These are phyloP conservation scores for Colletes collaris DNA, from an alignment of 2,888 invertebrate genomes.

Conservation along the genomic window DNA sequence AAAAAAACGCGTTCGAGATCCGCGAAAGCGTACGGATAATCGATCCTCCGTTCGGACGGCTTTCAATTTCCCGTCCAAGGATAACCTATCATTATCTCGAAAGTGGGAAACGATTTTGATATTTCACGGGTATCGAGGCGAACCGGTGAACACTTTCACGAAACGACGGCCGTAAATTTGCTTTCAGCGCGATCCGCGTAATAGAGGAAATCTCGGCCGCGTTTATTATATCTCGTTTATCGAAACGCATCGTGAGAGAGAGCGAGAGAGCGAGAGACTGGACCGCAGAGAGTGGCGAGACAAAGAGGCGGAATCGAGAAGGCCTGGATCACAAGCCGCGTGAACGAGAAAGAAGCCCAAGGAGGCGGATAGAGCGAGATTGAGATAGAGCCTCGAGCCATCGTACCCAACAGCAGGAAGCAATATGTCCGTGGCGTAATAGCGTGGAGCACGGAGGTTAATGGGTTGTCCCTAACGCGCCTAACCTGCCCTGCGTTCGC, in stretches of 20 bases:
- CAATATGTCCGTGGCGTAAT: constrained; percentile 72
- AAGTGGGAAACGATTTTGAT: constrained; percentile 35
- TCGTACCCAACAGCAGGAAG: constrained; percentile 64
- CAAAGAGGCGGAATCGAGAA: constrained; percentile 16
- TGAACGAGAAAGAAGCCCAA: constrained; percentile 16
- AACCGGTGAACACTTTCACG: constrained; percentile 20
- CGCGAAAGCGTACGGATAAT: constrained; percentile 33
- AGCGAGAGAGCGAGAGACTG: too few relatives aligned
- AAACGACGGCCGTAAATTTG: constrained; percentile 24
- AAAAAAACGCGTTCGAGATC: background rate
- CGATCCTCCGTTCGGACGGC: constrained; percentile 24
- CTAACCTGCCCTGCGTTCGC: constrained; percentile 65
- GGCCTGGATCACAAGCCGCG: background rate
- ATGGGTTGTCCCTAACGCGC: constrained; percentile 72
- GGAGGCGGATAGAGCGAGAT: constrained; percentile 51
- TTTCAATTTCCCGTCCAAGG: constrained; percentile 35
- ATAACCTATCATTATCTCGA: constrained; percentile 25
- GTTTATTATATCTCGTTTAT: constrained; percentile 18
- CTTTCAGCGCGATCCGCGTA: constrained; percentile 13
- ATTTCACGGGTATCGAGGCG: constrained; percentile 19
- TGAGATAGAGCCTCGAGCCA: constrained; percentile 50
- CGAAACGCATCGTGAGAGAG: too few relatives aligned
- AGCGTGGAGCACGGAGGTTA: constrained; percentile 70
- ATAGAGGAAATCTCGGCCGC: constrained; percentile 11
- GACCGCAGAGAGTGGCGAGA: background rate